Percentiles rank a stretch among this genome's conserved stretches.
Evolutionary conservation across 2,797 vertebrate species (phyloP).

Genomic region (Molossus alvarezi): DNA sequence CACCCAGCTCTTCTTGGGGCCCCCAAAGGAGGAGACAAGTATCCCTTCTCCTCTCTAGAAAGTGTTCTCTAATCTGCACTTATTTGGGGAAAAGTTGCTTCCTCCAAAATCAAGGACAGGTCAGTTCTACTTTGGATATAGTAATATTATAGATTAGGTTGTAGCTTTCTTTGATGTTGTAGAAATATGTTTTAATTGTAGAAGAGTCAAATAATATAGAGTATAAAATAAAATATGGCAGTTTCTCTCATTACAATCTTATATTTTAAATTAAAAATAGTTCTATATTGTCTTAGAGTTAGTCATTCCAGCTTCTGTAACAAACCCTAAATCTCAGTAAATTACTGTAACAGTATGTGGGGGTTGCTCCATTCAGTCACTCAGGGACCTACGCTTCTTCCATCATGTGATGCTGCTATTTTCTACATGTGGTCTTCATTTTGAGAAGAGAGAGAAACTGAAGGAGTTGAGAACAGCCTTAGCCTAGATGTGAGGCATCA

Average conservation of each 20-base stretch:
- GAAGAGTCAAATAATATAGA: slow-evolving; percentile 2
- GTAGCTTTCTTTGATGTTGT: background rate
- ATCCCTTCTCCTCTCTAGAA: background rate
- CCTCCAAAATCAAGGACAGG: background rate
- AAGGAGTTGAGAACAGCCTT: background rate
- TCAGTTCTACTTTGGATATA: background rate
- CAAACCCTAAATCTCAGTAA: background rate
- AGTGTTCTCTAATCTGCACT: background rate
- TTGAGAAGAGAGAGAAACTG: background rate
- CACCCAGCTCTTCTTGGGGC: background rate
- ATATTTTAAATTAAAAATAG: background rate
- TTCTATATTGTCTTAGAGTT: slow-evolving; percentile 15
- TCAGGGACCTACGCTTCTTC: background rate
- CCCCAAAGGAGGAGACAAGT: background rate
- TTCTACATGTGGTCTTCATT: background rate
- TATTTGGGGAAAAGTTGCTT: background rate
- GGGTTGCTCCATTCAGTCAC: background rate
- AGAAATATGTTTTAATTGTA: slow-evolving; percentile 12
- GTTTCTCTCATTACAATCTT: background rate
- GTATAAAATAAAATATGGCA: background rate
- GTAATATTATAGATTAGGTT: background rate
- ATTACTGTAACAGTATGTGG: background rate
- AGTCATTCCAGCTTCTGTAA: background rate
- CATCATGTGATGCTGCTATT: background rate
- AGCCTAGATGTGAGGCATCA: background rate